These are phyloP conservation scores for Pemphredon lugubris DNA, from an alignment of 2,888 invertebrate species.

Conservation along the genomic window DNA sequence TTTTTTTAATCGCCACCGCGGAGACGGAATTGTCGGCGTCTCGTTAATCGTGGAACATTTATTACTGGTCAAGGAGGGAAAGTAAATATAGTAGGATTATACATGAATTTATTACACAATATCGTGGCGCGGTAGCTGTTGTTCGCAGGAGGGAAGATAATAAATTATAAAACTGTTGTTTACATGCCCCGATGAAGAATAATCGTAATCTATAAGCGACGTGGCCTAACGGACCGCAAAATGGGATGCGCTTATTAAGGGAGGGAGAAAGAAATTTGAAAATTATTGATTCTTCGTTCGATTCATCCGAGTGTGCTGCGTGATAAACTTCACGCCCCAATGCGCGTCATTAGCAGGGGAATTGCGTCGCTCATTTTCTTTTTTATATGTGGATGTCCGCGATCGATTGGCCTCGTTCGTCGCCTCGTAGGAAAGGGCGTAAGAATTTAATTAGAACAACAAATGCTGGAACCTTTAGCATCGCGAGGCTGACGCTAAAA, in stretches of 20 bases:
- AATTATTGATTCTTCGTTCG: slow-evolving; percentile 56
- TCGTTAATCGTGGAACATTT: slow-evolving; percentile 3
- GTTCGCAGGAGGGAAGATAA: slow-evolving; percentile 28
- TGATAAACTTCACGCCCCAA: slow-evolving; percentile 53
- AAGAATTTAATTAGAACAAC: slow-evolving; percentile 59
- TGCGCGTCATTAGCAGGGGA: slow-evolving; percentile 60
- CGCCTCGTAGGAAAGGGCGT: slow-evolving; percentile 47
- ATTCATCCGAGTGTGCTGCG: slow-evolving; percentile 52
- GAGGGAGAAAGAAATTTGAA: slow-evolving; percentile 50
- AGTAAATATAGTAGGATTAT: background rate
- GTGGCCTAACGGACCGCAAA: slow-evolving; percentile 44
- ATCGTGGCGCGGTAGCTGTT: too few relatives aligned
- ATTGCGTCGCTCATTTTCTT: slow-evolving; percentile 47
- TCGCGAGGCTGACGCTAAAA: slow-evolving; percentile 4
- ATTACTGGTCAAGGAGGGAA: background rate
- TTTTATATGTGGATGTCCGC: slow-evolving; percentile 49
- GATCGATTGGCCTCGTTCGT: slow-evolving; percentile 64
- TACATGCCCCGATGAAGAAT: slow-evolving; percentile 38
- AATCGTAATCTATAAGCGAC: slow-evolving; percentile 30
- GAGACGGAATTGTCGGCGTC: background rate
- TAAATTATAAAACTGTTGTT: slow-evolving; percentile 47
- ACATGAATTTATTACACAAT: background rate
- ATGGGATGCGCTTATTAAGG: slow-evolving; percentile 40
- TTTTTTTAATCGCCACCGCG: too few relatives aligned
- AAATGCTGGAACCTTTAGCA: slow-evolving; percentile 35